phyloP scores from a whole-genome alignment of 1,140 invertebrate genomes.

The Chionoecetes opilio region DNA sequence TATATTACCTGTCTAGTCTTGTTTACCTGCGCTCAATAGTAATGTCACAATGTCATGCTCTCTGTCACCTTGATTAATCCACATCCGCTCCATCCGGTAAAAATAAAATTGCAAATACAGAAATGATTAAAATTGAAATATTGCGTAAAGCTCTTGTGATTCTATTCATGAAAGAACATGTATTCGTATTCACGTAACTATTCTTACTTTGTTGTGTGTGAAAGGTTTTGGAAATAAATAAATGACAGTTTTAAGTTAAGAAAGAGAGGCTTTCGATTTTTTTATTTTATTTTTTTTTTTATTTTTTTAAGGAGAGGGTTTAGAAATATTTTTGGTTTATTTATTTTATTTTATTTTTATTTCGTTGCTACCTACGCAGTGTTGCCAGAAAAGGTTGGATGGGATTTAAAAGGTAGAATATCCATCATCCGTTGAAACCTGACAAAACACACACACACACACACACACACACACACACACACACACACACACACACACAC shows the following conservation, averaged over 20 bases:
- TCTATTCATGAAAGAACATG: neutral
- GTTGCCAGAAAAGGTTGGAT: neutral
- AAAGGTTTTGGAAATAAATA: neutral
- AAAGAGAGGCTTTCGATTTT: neutral
- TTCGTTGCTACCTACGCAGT: neutral
- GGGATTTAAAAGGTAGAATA: neutral
- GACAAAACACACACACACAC: neutral
- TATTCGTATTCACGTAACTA: neutral
- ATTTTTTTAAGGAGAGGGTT: too few species aligned
- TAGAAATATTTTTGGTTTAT: neutral
- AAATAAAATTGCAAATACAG: neutral
- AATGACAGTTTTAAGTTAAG: too few species aligned
- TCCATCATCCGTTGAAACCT: neutral
- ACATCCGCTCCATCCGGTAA: neutral
- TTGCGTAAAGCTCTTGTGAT: neutral
- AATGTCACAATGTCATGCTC: too few species aligned
- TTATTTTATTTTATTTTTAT: neutral
- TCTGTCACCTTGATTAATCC: neutral
- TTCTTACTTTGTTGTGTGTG: neutral
- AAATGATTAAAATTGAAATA: constrained; percentile 23
- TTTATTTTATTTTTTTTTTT: neutral
- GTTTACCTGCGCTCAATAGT: neutral
- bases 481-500: too few species aligned
- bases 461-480: constrained; percentile 8
- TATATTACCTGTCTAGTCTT: neutral